Conservation (phyloP, 2,113 vertebrate genomes). For the Lepidothrix coronata region DNA sequence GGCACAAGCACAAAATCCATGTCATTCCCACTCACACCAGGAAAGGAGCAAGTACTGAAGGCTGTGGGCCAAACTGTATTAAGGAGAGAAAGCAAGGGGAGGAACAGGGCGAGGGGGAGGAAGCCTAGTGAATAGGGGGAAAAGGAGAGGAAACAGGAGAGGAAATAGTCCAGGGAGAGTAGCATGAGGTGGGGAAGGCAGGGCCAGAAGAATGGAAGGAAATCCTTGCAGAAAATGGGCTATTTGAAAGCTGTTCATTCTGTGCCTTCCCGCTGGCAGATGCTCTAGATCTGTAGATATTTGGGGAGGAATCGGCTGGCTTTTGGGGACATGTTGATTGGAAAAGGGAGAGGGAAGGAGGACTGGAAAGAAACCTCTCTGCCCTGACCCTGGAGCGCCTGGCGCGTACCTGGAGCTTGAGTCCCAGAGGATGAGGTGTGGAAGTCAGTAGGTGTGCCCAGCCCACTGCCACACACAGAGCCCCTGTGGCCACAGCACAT, state of each 20-base stretch:
- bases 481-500: accelerated
- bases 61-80: background rate
- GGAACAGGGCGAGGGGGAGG: background rate
- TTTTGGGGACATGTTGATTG: background rate
- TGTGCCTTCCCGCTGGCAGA: background rate
- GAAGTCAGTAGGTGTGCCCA: background rate
- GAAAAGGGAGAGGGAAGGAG: background rate
- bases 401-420: background rate
- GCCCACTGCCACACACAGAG: background rate
- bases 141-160: background rate
- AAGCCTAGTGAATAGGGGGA: background rate
- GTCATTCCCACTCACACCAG: background rate
- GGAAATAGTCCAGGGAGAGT: background rate
- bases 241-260: background rate
- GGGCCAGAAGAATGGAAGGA: conserved; percentile 12
- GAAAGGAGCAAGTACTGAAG: background rate
- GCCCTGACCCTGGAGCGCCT: background rate
- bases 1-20: background rate
- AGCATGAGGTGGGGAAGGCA: background rate
- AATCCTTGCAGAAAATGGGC: background rate
- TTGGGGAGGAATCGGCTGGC: accelerated
- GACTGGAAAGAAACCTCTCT: background rate
- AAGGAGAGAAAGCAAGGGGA: background rate
- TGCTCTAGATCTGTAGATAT: background rate
- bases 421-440: background rate